Base-by-base conservation (phyloP, 1,140 invertebrate species). In the Melipona quadrifasciata region DNA sequence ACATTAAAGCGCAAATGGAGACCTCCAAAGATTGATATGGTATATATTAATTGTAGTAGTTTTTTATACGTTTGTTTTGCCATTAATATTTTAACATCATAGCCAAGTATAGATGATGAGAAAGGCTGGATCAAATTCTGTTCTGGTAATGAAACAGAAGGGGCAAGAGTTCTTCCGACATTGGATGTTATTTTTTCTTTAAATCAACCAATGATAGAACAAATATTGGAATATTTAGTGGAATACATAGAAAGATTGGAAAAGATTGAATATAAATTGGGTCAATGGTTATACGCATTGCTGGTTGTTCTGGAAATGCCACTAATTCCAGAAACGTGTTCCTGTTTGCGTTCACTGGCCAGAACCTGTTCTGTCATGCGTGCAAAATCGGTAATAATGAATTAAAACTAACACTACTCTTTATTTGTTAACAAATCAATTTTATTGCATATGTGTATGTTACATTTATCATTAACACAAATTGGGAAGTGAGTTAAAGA, bases 251-350 rank as follows among this genome's bases (percentile, higher is more conserved):
- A 95, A 77, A 88, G 90, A 58, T 89, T 95, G 92, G 81, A 80
- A 53, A 82, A 19, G 27, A 90, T 95, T 34, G 53, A 87, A 27
- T 77, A 91, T 19, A 61, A 91, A 24, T 55, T 93, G 19, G 96
- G 96, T 24, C 93, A 93, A 64, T 96, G 96, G 96, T 94, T 96
- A 47, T 96, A 96, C 90, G 94, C 95, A 0, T 87, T 96, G 39
- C 82, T 96, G 11, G 93, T 92, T 5, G 93, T 94, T 82, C 85
- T 96, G n/a, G 95, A 96, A 90, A 93, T 96, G 84, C 96, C 96
- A 8, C 89, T 96, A 11, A 95, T 95, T 84, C 96, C 96, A 17
- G 96, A 96, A 80, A 94, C 94, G 2, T 96, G 95, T 89, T 95
- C 95, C 0, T 94, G 94, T 58, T 89, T 96, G 5, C 93, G 96